A percentile compares a stretch with the other conserved stretches of the same genome.
These are phyloP conservation scores for Ceratina calcarata DNA, from an alignment of 1,140 invertebrate species.

Conservation along the genomic window DNA sequence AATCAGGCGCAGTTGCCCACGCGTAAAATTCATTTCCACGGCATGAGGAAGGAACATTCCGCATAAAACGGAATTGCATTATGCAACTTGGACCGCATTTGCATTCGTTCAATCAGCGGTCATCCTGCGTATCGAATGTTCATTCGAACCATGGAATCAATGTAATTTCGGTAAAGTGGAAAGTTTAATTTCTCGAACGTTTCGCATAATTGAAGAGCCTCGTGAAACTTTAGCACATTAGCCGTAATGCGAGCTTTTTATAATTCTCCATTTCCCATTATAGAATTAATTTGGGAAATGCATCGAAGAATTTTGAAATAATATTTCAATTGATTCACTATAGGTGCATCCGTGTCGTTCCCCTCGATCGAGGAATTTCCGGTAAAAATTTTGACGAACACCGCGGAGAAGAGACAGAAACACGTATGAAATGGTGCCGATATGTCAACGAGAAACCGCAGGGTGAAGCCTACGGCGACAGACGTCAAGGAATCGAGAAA, in stretches of 20 bases:
- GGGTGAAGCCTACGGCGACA: conserved; percentile 21
- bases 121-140: conserved; percentile 30
- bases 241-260: too few relatives aligned
- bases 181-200: conserved; percentile 1
- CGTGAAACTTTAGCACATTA: neutral
- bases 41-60: conserved; percentile 33
- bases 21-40: conserved; percentile 48
- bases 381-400: conserved; percentile 29
- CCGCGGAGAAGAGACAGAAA: neutral
- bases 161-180: conserved; percentile 13
- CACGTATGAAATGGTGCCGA: neutral
- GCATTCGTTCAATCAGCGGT: conserved; percentile 55
- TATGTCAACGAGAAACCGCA: conserved; percentile 22
- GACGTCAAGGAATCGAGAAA: conserved; percentile 40
- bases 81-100: conserved; percentile 52
- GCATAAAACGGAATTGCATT: conserved; percentile 52
- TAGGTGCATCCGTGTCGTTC: neutral
- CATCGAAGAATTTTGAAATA: neutral
- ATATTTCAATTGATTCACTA: neutral
- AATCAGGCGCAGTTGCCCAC: neutral
- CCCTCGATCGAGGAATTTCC: neutral
- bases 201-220: neutral
- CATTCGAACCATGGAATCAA: conserved; percentile 23
- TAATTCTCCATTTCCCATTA: neutral
- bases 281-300: neutral